phyloP scores from a whole-genome alignment of 1,140 invertebrate species.

The Lucilia cuprina region DNA sequence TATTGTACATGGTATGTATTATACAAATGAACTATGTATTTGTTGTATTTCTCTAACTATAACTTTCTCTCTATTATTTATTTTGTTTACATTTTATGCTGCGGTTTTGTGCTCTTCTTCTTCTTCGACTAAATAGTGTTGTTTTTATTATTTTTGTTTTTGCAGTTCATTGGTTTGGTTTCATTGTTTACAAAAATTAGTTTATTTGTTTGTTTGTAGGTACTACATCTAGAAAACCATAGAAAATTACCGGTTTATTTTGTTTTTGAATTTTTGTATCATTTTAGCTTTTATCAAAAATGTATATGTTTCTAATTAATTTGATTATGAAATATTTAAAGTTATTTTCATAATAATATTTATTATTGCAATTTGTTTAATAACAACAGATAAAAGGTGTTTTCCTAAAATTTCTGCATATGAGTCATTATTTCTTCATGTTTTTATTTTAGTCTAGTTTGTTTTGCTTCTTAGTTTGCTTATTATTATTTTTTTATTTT shows the following conservation, averaged over 20 bases:
- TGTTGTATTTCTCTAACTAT: not conserved
- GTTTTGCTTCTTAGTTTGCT: not conserved
- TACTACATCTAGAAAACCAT: not conserved
- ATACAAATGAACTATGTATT: not conserved
- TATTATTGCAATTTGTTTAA: not conserved
- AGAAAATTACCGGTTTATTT: not conserved
- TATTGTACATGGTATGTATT: no score
- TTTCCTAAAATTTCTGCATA: conserved; percentile 18
- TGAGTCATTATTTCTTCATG: conserved; percentile 12
- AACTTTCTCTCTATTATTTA: not conserved
- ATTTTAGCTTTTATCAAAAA: not conserved
- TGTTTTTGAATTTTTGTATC: not conserved
- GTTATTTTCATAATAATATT: conserved; percentile 17
- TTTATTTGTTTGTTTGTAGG: no score
- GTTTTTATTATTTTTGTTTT: not conserved
- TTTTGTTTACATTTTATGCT: conserved; percentile 1
- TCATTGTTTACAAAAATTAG: no score
- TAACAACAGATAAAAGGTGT: not conserved
- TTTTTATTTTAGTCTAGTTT: not conserved
- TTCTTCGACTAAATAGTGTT: not conserved
- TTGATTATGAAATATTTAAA: conserved; percentile 12
- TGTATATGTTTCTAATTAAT: not conserved
- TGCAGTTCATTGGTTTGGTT: not conserved
- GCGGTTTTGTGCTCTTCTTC: not conserved
- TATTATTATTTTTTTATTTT: not conserved